These are phyloP conservation scores for Stegophylla sp. DNA, from an alignment of 2,888 invertebrate genomes.

Conservation along the genomic window DNA sequence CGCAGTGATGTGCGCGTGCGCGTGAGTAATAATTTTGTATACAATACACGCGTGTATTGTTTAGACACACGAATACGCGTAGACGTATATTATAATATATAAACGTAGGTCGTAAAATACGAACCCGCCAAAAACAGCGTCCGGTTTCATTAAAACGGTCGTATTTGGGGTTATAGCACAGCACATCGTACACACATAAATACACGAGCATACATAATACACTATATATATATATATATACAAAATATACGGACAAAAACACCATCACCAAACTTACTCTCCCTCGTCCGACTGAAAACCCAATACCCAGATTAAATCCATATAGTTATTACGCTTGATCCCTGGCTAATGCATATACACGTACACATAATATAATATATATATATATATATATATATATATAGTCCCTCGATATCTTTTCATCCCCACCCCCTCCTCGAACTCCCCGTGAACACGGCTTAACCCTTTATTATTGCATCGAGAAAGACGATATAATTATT, in stretches of 20 bases:
- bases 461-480: slow-evolving; percentile 22
- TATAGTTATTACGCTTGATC: slow-evolving; percentile 28
- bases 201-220: too few relatives aligned
- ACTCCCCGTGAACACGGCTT: background rate
- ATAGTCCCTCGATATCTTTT: too few relatives aligned
- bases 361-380: too few relatives aligned
- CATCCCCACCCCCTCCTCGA: too few relatives aligned
- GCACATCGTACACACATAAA: too few relatives aligned
- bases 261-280: background rate
- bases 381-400: too few relatives aligned
- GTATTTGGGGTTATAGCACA: background rate
- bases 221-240: background rate
- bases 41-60: too few relatives aligned
- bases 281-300: background rate
- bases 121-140: slow-evolving; percentile 6
- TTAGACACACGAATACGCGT: background rate
- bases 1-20: background rate
- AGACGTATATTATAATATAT: too few relatives aligned
- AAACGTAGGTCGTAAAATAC: background rate
- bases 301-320: slow-evolving; percentile 35
- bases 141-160: slow-evolving; percentile 36
- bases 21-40: background rate
- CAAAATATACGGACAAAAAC: background rate
- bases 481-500: slow-evolving; percentile 32
- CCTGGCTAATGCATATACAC: background rate